Percentiles rank a stretch among this genome's conserved stretches.
Conservation (phyloP, 2,113 vertebrate species). For the Serinus canaria region DNA sequence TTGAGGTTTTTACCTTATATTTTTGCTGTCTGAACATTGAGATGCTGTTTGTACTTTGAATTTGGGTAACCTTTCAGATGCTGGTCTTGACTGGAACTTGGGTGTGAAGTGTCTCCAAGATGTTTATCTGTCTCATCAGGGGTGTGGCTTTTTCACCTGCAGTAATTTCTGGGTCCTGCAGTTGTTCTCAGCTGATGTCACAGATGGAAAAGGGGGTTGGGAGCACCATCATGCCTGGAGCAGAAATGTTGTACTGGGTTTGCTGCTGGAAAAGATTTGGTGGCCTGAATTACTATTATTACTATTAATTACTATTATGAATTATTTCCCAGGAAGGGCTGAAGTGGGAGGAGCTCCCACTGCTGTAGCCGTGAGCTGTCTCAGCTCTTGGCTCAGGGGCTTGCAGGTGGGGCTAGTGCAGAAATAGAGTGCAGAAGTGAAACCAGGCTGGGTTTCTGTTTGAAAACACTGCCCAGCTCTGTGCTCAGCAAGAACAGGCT, state of each 20-base stretch:
- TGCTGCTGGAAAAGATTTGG: neutral
- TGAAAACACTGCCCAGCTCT: neutral
- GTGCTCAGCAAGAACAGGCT: neutral
- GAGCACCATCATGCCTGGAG: neutral
- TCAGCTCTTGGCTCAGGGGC: neutral
- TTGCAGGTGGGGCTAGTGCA: neutral
- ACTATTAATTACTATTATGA: too few species aligned
- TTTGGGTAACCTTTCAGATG: neutral
- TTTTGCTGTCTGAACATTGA: neutral
- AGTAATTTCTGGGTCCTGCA: neutral
- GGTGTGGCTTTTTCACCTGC: neutral
- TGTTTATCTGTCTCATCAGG: neutral
- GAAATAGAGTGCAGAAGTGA: neutral
- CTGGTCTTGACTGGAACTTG: neutral
- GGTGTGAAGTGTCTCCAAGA: rapidly evolving
- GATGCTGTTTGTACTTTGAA: neutral
- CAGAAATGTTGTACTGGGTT: neutral
- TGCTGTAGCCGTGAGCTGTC: neutral
- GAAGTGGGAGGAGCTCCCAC: neutral
- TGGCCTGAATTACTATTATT: neutral
- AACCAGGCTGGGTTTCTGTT: neutral
- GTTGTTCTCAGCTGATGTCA: neutral
- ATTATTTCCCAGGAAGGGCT: neutral
- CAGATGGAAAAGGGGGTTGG: neutral
- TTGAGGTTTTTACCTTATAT: neutral